Evolutionary conservation across 1,140 invertebrate genomes (phyloP).

Genomic region (Meloidogyne floridensis): DNA sequence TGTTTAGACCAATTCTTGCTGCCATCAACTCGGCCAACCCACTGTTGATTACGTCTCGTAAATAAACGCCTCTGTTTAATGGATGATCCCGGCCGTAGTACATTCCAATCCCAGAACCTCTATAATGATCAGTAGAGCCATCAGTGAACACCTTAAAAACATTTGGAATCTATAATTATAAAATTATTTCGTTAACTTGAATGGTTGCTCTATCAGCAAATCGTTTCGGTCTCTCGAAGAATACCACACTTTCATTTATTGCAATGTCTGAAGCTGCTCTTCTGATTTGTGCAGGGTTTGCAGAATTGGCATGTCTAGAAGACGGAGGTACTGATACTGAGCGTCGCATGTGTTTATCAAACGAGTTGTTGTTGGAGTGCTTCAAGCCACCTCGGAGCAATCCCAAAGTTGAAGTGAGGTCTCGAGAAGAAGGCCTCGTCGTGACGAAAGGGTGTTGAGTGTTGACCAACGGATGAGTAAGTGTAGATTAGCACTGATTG

Average conservation of each 20-base stretch:
- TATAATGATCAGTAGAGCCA: background rate
- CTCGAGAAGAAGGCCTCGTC: no score
- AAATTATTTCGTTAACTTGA: background rate
- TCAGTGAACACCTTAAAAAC: background rate
- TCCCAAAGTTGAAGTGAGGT: no score
- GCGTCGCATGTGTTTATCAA: background rate
- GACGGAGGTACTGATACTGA: constrained; percentile 1
- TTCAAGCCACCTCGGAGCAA: no score
- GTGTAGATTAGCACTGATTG: no score
- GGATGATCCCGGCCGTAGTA: background rate
- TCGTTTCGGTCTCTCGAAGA: background rate
- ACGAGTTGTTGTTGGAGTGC: no score
- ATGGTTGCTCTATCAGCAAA: background rate
- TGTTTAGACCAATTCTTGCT: background rate
- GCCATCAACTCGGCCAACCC: background rate
- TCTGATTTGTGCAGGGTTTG: background rate
- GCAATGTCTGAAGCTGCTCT: background rate
- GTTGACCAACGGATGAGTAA: no score
- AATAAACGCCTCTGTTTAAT: background rate
- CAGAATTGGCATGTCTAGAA: background rate
- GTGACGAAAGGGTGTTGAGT: no score
- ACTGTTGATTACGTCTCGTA: background rate
- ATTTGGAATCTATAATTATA: background rate
- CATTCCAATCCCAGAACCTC: constrained; percentile 1
- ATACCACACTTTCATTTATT: background rate